A percentile compares a stretch with the other conserved stretches of the same genome.
These are phyloP conservation scores for Crocallis elinguaria DNA, from an alignment of 2,888 invertebrate species.

Conservation along the genomic window DNA sequence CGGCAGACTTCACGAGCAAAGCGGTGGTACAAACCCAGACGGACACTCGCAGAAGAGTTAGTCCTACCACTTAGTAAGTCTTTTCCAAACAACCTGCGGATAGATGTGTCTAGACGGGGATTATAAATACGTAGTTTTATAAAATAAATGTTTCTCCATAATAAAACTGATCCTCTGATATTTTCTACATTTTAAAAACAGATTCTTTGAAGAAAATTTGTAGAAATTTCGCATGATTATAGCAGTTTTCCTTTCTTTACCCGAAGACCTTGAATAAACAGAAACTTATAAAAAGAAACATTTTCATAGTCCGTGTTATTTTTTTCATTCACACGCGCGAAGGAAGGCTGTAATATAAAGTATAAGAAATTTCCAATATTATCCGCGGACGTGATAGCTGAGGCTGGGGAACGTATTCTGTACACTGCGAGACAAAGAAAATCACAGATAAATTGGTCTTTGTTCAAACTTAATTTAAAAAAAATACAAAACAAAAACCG, in stretches of 20 bases:
- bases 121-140: too few species aligned
- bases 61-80: too few species aligned
- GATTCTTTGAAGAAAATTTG: too few species aligned
- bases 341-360: constrained; percentile 31
- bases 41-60: too few species aligned
- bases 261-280: constrained; percentile 15
- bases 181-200: too few species aligned
- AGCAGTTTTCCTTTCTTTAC: not conserved
- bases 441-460: too few species aligned
- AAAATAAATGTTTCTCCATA: too few species aligned
- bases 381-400: constrained; percentile 44
- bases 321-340: constrained; percentile 21
- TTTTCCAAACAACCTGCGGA: too few species aligned
- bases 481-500: not conserved
- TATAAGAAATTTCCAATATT: constrained; percentile 50
- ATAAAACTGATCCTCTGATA: too few species aligned
- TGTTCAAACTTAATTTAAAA: not conserved
- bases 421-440: constrained; percentile 27
- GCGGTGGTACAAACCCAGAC: too few species aligned
- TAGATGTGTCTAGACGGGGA: too few species aligned
- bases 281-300: constrained; percentile 8
- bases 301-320: constrained; percentile 13
- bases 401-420: constrained; percentile 28
- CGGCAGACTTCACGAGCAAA: too few species aligned
- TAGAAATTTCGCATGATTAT: not conserved